Conservation (phyloP, 2,888 invertebrate species). For the Subacronicta megacephala region DNA sequence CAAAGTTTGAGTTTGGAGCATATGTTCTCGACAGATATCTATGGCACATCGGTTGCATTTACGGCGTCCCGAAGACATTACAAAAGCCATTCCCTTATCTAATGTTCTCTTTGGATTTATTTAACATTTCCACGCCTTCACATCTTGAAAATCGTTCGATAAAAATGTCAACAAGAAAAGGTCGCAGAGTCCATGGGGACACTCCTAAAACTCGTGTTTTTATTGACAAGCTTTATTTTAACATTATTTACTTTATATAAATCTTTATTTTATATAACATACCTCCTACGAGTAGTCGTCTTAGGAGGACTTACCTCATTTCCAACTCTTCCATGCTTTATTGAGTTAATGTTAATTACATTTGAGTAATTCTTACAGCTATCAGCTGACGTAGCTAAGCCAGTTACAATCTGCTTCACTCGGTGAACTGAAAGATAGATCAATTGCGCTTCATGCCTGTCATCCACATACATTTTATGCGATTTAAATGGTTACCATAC, state of each 20-base stretch:
- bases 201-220: constrained; percentile 64
- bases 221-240: constrained; percentile 60
- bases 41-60: constrained; percentile 87
- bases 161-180: constrained; percentile 86
- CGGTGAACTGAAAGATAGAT: too few species aligned
- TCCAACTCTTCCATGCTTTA: neutral
- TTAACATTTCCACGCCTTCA: constrained; percentile 87
- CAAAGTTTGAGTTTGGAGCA: constrained; percentile 70
- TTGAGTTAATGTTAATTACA: too few species aligned
- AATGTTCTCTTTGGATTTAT: constrained; percentile 87
- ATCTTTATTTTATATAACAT: neutral
- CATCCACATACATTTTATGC: too few species aligned
- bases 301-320: neutral
- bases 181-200: constrained; percentile 73
- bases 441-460: too few species aligned
- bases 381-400: constrained; percentile 14
- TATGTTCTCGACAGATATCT: constrained; percentile 80
- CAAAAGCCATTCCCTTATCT: constrained; percentile 88
- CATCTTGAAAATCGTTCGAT: constrained; percentile 85
- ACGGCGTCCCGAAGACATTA: constrained; percentile 88
- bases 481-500: too few species aligned
- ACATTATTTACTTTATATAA: neutral
- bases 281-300: too few species aligned
- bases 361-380: constrained; percentile 33
- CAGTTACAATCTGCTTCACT: constrained; percentile 29